These are phyloP conservation scores for Schizaphis graminum DNA, from an alignment of 2,888 invertebrate genomes.

Conservation along the genomic window DNA sequence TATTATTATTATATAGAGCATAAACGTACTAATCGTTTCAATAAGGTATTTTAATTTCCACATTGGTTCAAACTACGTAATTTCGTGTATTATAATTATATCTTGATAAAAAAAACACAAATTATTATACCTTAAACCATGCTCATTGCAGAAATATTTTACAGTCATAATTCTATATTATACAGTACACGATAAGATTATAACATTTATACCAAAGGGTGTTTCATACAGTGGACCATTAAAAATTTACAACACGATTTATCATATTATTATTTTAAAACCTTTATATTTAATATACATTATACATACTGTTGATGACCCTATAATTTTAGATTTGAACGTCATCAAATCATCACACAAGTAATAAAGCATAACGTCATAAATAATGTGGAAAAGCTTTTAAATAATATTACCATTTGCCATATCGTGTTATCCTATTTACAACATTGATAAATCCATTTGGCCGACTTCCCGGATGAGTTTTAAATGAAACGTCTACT, in stretches of 20 bases:
- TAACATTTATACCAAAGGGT: background rate
- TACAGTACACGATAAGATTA: background rate
- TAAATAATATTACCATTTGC: conserved; percentile 33
- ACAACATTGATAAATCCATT: conserved; percentile 51
- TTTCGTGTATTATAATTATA: background rate
- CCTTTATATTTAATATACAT: background rate
- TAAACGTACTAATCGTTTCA: background rate
- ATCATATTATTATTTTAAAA: conserved; percentile 5
- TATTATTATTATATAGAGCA: background rate
- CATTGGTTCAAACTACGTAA: background rate
- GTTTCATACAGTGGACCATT: background rate
- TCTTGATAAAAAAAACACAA: background rate
- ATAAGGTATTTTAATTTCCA: background rate
- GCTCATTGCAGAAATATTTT: background rate
- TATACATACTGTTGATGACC: background rate
- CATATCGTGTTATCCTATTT: conserved; percentile 1
- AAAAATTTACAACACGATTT: background rate
- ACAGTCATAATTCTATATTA: background rate
- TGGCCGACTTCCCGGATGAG: conserved; percentile 56
- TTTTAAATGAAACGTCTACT: conserved; percentile 52
- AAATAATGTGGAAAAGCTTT: conserved; percentile 47
- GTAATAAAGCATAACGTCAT: conserved; percentile 38
- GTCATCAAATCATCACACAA: conserved; percentile 42
- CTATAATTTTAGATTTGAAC: background rate
- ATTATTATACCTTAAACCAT: background rate